Evolutionary conservation across 2,888 invertebrate species (phyloP), one percentile per base, ranked within the genome.

Genomic region (Caenorhabditis becei): DNA sequence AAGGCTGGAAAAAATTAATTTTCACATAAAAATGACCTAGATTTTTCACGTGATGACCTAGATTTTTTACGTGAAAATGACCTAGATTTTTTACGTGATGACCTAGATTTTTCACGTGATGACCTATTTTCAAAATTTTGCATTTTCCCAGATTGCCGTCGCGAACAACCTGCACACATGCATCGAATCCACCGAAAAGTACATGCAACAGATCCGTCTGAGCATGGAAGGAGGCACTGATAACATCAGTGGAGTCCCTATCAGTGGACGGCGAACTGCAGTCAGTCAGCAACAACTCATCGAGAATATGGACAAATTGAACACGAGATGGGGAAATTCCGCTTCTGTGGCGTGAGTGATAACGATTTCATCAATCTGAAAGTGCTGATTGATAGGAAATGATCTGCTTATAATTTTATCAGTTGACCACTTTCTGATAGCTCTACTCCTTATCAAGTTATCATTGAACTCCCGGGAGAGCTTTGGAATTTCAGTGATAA

Each of bases 121-220:
- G n/a, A n/a, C 41, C 41, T 61, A 18, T 24, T 53, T 16, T 49
- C 16, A 7, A 44, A 32, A 32, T 70, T 28, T 37, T 14, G 28
- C 20, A 23, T 56, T 32, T 32, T 77, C 87, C 28, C 88, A 92
- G 92, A 92, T 93, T 87, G 96, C 96, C 0, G 95, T 96, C 77
- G 95, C 96, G 44, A 98, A 98, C 93, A 97, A 97, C 93, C 96
- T 97, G 91, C 94, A 95, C 89, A 95, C 95, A 91, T 95, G 97
- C 93, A 94, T 95, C 75, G 95, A 96, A 87, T 93, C 97, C 84
- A 95, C 96, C 16, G 90, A 91, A 51, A 87, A 88, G 62, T 83
- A 90, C 54, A 88, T 88, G 80, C 83, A 86, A 66, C 86, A 86
- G 65, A 80, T 83, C 35, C 75, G 82, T n/a, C 63, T 85, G 14